Conservation (phyloP, 2,797 vertebrate genomes). For the Crenichthys baileyi region DNA sequence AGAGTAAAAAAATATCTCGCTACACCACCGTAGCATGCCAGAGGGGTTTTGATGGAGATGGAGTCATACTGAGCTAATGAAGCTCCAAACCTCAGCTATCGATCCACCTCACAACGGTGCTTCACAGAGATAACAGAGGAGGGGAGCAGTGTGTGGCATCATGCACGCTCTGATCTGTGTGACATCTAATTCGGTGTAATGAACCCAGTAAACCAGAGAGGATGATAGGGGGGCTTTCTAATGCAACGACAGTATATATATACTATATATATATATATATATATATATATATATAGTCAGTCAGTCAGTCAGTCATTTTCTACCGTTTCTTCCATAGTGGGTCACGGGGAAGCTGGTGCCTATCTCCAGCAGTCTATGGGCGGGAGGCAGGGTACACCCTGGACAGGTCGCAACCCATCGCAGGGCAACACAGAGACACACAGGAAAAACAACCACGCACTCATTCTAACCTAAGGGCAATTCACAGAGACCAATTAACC, state of each 20-base stretch:
- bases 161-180: conserved; percentile 74
- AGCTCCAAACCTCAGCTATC: conserved; percentile 77
- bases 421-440: too few relatives aligned
- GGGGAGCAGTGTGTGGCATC: conserved; percentile 73
- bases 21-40: conserved; percentile 58
- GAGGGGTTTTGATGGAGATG: conserved; percentile 73
- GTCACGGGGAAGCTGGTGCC: too few relatives aligned
- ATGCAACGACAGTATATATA: conserved; percentile 66
- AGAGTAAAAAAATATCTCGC: conserved; percentile 66
- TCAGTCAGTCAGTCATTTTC: too few relatives aligned
- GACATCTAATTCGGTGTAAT: conserved; percentile 80
- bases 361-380: too few relatives aligned
- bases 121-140: conserved; percentile 75
- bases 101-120: conserved; percentile 71
- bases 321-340: too few relatives aligned
- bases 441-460: too few relatives aligned
- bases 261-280: not conserved
- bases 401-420: too few relatives aligned
- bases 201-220: conserved; percentile 72
- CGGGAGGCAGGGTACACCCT: too few relatives aligned
- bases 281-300: not conserved
- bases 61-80: conserved; percentile 78
- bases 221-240: conserved; percentile 69
- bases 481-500: too few relatives aligned
- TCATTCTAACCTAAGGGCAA: too few relatives aligned